Evolutionary conservation across 2,888 invertebrate species (phyloP).

Genomic region (Linnaemya tessellans): DNA sequence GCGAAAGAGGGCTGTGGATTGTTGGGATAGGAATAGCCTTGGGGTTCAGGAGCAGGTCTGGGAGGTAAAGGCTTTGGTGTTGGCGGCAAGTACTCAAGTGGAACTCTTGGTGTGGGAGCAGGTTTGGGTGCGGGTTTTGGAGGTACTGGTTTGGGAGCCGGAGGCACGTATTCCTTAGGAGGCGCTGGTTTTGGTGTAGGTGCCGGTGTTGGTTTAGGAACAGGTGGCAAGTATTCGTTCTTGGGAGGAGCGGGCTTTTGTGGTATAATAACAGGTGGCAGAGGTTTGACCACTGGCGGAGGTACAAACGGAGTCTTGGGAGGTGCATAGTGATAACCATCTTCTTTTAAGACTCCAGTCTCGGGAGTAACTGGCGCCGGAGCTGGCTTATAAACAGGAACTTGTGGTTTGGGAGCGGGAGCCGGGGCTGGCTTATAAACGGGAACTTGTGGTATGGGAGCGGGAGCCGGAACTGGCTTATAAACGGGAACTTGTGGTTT

Average conservation of each 20-base stretch:
- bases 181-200: conserved; percentile 31
- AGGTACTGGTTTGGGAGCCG: conserved; percentile 33
- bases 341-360: conserved; percentile 75
- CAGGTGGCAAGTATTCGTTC: conserved; percentile 50
- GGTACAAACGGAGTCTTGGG: conserved; percentile 51
- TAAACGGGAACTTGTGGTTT: conserved; percentile 47
- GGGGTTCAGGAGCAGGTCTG: conserved; percentile 35
- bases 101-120: conserved; percentile 24
- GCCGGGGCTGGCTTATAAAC: background rate
- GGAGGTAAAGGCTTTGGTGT: conserved; percentile 43
- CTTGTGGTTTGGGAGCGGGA: conserved; percentile 5
- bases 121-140: conserved; percentile 40
- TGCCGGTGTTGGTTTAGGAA: conserved; percentile 46
- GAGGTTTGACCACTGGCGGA: conserved; percentile 59
- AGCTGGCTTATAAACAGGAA: conserved; percentile 29
- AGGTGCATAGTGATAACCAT: conserved; percentile 78
- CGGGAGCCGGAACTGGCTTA: conserved; percentile 23
- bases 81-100: conserved; percentile 70
- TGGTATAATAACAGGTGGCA: conserved; percentile 19
- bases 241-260: conserved; percentile 43
- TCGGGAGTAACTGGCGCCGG: conserved; percentile 30
- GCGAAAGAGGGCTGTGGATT: conserved; percentile 79
- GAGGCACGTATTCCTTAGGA: conserved; percentile 68
- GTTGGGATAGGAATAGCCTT: conserved; percentile 80
- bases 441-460: conserved; percentile 51